Evolutionary conservation across 2,888 invertebrate genomes (phyloP), one percentile per base, ranked within the genome.

Genomic region (Diachrysia chrysitis): DNA sequence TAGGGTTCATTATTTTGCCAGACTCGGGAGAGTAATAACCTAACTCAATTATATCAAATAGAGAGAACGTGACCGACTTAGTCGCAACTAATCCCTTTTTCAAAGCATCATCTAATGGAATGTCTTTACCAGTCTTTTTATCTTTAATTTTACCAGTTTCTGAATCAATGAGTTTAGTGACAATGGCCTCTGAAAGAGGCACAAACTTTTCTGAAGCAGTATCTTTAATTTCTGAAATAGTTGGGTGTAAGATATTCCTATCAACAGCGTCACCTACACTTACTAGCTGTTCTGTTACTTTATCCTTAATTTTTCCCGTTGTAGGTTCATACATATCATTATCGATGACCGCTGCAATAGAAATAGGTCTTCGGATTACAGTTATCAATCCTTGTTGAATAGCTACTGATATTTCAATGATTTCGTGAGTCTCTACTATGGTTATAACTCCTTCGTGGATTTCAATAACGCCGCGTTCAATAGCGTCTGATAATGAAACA

Each of bases 211-310:
- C 97, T 57, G 96, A 96, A 81, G 96, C 96, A 0, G 97, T 97
- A 87, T 98, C 98, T 87, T 97, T 97, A 76, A 98, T 97, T 90
- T 97, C 96, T 6, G 98, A 97, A 78, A 98, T 97, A 71, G 97
- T 97, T 0, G 98, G 97, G 90, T 98, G 98, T 32, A 99, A 96
- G 73, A 98, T 96, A 80, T 97, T 97, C 83, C 97, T 96, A 77
- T 97, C 96, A 58, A 98, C 96, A 2, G 98, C 97, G 85, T 98
- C 98, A 60, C 96, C 96, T 21, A 99, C 95, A 78, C 97, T 96
- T 0, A 98, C 95, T 76, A 96, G 92, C 89, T 97, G 97, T 82
- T 97, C 96, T 42, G 97, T 97, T 73, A 97, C 93, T 25, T 96
- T 96, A 89, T 98, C 98, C 79, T 94, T 96, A 48, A 98, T 96